Conservation (phyloP, 2,113 vertebrate species). For the Zeus faber region DNA sequence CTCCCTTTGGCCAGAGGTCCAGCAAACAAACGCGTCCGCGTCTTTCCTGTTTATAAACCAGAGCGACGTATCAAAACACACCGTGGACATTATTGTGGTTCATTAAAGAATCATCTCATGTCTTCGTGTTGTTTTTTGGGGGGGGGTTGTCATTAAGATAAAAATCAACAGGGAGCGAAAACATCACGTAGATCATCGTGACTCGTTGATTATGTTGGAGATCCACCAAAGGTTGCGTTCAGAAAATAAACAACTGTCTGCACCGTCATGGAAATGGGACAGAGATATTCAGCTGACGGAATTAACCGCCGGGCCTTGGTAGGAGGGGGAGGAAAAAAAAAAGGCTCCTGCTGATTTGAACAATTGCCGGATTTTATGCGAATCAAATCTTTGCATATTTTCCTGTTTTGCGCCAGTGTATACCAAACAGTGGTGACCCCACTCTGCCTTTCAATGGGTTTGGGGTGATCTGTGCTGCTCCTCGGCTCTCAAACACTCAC, state of each 20-base stretch:
- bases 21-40: constrained; percentile 27
- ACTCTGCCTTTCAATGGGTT: constrained; percentile 79
- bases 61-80: constrained; percentile 40
- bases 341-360: constrained; percentile 78
- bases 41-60: constrained; percentile 53
- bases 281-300: constrained; percentile 15
- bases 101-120: constrained; percentile 40
- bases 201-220: constrained; percentile 39
- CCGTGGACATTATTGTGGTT: constrained; percentile 42
- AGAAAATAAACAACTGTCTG: constrained; percentile 53
- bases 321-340: constrained; percentile 77
- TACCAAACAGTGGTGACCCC: constrained; percentile 88
- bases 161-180: constrained; percentile 49
- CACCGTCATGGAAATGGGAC: constrained; percentile 25
- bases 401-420: constrained; percentile 89
- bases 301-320: constrained; percentile 58
- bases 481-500: constrained; percentile 78
- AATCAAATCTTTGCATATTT: constrained; percentile 91
- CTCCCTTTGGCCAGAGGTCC: constrained; percentile 26
- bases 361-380: constrained; percentile 90
- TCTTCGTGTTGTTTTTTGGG: constrained; percentile 56
- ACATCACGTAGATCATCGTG: constrained; percentile 66
- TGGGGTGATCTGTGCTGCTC: constrained; percentile 73
- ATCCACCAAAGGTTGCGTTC: constrained; percentile 44
- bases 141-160: constrained; percentile 54